Evolutionary conservation across 2,113 vertebrate species (phyloP).

Genomic region (Pygoscelis adeliae): DNA sequence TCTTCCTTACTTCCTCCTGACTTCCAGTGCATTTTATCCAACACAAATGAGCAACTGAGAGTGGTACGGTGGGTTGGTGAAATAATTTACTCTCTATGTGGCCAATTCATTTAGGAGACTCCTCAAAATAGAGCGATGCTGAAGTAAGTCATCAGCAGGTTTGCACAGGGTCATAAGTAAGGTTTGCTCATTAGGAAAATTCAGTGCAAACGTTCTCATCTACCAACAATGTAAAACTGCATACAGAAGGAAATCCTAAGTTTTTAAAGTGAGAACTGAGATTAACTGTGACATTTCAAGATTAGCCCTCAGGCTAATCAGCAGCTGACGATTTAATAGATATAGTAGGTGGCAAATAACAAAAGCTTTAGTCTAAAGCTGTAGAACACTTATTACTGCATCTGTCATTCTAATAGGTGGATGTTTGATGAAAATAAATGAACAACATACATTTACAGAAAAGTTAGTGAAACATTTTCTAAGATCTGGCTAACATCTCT

Average conservation of each 20-base stretch:
- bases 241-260: background rate
- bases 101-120: background rate
- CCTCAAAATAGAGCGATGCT: background rate
- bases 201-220: slow-evolving; percentile 2
- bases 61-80: background rate
- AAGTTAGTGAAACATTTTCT: background rate
- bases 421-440: slow-evolving; percentile 6
- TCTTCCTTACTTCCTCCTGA: background rate
- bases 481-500: background rate
- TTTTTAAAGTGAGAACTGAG: slow-evolving; percentile 14
- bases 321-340: background rate
- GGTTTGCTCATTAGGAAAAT: slow-evolving; percentile 37
- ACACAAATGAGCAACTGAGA: background rate
- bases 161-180: slow-evolving; percentile 4
- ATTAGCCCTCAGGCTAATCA: slow-evolving; percentile 44
- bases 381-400: background rate
- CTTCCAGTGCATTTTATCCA: background rate
- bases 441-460: background rate
- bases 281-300: slow-evolving; percentile 35
- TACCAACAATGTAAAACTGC: background rate
- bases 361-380: slow-evolving; percentile 8
- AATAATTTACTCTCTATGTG: background rate
- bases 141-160: background rate
- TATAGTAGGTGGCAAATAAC: slow-evolving; percentile 22
- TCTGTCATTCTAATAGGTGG: background rate